Evolutionary conservation across 2,888 invertebrate genomes (phyloP).

Genomic region (Orchesella flavescens): DNA sequence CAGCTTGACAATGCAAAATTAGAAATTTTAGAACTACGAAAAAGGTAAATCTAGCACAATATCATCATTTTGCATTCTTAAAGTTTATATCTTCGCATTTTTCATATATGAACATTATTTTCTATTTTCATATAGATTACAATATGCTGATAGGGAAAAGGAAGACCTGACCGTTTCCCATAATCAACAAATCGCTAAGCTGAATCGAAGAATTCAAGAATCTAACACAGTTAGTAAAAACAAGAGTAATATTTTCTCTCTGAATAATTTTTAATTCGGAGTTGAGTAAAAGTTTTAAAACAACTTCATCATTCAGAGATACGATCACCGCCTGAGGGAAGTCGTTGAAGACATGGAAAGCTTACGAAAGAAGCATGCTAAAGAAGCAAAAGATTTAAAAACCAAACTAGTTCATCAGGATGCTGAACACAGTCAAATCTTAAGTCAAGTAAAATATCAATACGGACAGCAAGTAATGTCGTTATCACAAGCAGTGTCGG

Average conservation of each 20-base stretch:
- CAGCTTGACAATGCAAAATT: constrained; percentile 16
- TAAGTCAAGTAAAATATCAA: constrained; percentile 30
- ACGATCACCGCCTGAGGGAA: constrained; percentile 42
- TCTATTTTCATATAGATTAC: constrained; percentile 17
- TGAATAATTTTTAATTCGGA: neutral
- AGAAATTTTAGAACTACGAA: constrained; percentile 31
- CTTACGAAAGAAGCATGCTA: constrained; percentile 27
- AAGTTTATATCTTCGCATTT: too few species aligned
- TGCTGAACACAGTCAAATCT: neutral
- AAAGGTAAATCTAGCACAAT: constrained; percentile 30
- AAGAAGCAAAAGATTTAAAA: constrained; percentile 39
- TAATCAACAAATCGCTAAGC: constrained; percentile 36
- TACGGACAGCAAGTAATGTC: constrained; percentile 32
- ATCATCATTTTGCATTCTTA: neutral
- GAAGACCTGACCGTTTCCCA: constrained; percentile 35
- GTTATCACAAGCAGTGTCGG: constrained; percentile 26
- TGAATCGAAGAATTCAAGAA: constrained; percentile 49
- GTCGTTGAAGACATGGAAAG: constrained; percentile 30
- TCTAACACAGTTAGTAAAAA: constrained; percentile 21
- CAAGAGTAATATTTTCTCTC: neutral
- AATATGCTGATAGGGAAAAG: constrained; percentile 37
- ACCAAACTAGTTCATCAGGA: constrained; percentile 37
- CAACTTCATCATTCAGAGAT: constrained; percentile 15
- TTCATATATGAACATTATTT: too few species aligned
- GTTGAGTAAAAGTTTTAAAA: neutral